These are phyloP conservation scores for Apodemus agrarius DNA, from an alignment of 2,797 vertebrate species.

Conservation along the genomic window DNA sequence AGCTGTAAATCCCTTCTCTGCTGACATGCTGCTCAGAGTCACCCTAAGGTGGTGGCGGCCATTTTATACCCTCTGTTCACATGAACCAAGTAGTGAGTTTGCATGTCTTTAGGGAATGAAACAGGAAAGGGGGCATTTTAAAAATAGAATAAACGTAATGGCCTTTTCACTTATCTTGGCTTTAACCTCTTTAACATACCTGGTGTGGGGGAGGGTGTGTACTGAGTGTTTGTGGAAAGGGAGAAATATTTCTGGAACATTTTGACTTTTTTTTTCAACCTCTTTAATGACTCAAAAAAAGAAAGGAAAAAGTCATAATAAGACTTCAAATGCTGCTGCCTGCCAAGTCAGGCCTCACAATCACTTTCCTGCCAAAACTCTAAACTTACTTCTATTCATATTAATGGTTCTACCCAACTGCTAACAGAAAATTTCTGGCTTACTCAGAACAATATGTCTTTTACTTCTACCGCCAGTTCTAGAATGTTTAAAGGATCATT, in stretches of 20 bases:
- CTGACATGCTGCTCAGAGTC: slow-evolving; percentile 67
- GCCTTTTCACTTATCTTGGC: slow-evolving; percentile 71
- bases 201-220: slow-evolving; percentile 12
- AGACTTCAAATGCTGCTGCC: slow-evolving; percentile 66
- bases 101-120: slow-evolving; percentile 74
- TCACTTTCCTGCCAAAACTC: slow-evolving; percentile 70
- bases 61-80: slow-evolving; percentile 76
- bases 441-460: slow-evolving; percentile 45
- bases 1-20: slow-evolving; percentile 73
- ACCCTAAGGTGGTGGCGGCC: slow-evolving; percentile 44
- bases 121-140: slow-evolving; percentile 75
- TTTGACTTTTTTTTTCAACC: slow-evolving; percentile 72
- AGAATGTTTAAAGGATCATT: slow-evolving; percentile 34
- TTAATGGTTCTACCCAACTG: slow-evolving; percentile 34
- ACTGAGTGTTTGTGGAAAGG: slow-evolving; percentile 64
- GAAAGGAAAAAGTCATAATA: slow-evolving; percentile 56
- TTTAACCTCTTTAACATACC: slow-evolving; percentile 74
- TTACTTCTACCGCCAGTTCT: slow-evolving; percentile 20
- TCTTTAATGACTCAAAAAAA: slow-evolving; percentile 69
- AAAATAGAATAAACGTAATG: slow-evolving; percentile 79
- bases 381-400: slow-evolving; percentile 57
- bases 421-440: slow-evolving; percentile 37
- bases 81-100: slow-evolving; percentile 74
- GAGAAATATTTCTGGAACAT: slow-evolving; percentile 73
- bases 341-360: slow-evolving; percentile 71